phyloP scores from a whole-genome alignment of 2,113 vertebrate species.

The Ophiodon elongatus region DNA sequence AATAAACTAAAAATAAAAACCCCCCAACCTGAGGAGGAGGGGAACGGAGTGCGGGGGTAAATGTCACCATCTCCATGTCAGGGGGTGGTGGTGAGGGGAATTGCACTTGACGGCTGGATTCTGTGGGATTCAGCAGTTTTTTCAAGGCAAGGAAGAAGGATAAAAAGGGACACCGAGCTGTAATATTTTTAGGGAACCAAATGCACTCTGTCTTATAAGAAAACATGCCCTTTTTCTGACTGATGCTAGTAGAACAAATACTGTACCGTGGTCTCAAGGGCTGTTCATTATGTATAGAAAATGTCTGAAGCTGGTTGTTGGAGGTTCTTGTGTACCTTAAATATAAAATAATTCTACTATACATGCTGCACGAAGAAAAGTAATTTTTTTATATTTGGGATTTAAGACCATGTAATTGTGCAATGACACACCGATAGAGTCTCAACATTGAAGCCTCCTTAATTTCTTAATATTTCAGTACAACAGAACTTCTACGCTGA shows the following conservation, averaged over 20 bases:
- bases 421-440: conserved; percentile 21
- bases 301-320: not conserved
- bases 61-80: conserved; percentile 76
- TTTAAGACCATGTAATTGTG: conserved; percentile 7
- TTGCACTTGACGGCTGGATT: conserved; percentile 77
- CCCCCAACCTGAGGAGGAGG: conserved; percentile 63
- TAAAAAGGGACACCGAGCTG: conserved; percentile 32
- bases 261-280: conserved; percentile 11
- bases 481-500: conserved; percentile 65
- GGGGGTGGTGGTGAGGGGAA: conserved; percentile 66
- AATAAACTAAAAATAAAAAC: conserved; percentile 85
- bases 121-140: conserved; percentile 80
- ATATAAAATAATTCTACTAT: not conserved
- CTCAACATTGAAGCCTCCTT: conserved; percentile 63
- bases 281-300: conserved; percentile 9
- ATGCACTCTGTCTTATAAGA: conserved; percentile 40
- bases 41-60: conserved; percentile 64
- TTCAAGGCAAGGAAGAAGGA: conserved; percentile 33
- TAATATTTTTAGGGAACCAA: conserved; percentile 42
- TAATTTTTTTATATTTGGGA: not conserved
- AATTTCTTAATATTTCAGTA: not conserved
- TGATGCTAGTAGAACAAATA: conserved; percentile 31
- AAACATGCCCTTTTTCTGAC: conserved; percentile 62
- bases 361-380: not conserved
- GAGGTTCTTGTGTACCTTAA: not conserved